Conservation (phyloP, 2,113 vertebrate genomes). For the Rhinopomastus cyanomelas region DNA sequence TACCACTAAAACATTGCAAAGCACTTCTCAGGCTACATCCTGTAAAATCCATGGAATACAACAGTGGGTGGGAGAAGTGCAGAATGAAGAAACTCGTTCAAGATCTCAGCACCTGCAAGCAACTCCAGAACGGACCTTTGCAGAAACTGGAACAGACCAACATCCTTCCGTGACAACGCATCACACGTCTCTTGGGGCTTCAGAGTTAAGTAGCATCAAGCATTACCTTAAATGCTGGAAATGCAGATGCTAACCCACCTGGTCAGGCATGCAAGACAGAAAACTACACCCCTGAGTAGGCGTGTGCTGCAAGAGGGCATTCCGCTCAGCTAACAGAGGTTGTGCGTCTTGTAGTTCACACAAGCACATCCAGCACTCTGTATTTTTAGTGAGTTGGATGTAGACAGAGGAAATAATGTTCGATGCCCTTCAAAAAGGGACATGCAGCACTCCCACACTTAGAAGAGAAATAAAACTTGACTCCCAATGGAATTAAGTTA, state of each 20-base stretch:
- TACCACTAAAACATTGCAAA: background rate
- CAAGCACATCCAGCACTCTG: background rate
- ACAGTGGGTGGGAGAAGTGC: background rate
- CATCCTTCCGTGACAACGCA: accelerated
- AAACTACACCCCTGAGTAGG: background rate
- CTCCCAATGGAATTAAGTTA: background rate
- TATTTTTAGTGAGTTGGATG: too few species aligned
- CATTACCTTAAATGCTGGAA: background rate
- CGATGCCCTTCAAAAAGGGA: background rate
- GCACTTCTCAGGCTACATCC: background rate
- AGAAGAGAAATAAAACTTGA: conserved; percentile 2
- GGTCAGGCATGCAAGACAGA: background rate
- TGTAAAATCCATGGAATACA: background rate
- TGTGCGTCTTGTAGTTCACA: background rate
- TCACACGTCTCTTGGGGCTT: background rate
- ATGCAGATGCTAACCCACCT: background rate
- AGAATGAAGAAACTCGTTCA: background rate
- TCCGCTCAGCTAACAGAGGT: background rate
- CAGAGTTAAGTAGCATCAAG: background rate
- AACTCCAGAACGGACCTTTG: background rate
- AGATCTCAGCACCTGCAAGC: background rate
- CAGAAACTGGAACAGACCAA: background rate
- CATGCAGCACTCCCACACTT: background rate
- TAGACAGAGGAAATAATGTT: background rate
- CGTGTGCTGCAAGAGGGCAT: background rate